Evolutionary conservation across 53 echinoderm and acorn worm species (phyloP).

Genomic region (Temnopleurus reevesii): DNA sequence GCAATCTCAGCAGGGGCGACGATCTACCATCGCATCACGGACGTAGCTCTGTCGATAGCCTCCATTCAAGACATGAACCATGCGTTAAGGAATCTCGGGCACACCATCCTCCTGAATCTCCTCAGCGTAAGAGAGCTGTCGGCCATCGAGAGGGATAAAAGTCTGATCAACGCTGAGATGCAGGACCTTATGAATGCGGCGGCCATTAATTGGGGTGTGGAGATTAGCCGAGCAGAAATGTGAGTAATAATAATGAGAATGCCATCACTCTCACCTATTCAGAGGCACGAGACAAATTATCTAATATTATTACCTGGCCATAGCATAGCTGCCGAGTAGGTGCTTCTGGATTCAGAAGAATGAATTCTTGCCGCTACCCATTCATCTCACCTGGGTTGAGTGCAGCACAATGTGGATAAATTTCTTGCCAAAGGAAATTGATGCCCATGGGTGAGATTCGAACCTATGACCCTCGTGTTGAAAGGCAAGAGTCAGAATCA

Average conservation of each 20-base stretch:
- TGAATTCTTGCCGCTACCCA: too few species aligned
- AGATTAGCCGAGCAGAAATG: conserved; percentile 93
- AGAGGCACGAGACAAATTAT: too few species aligned
- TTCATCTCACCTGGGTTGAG: too few species aligned
- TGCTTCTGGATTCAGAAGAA: too few species aligned
- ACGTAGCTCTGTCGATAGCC: conserved; percentile 80
- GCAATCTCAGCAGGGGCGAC: conserved; percentile 88
- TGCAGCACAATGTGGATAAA: too few species aligned
- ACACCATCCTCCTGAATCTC: conserved; percentile 79
- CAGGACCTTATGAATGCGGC: conserved; percentile 86
- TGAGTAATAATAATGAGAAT: conserved; percentile 76
- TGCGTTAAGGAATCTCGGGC: conserved; percentile 80
- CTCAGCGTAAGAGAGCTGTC: conserved; percentile 61
- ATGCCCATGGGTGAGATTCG: too few species aligned
- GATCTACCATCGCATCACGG: conserved; percentile 85
- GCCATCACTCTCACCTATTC: too few species aligned
- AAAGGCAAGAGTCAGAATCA: too few species aligned
- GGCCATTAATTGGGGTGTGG: conserved; percentile 90
- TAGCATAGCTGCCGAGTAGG: too few species aligned
- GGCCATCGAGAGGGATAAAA: conserved; percentile 73
- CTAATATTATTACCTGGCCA: too few species aligned
- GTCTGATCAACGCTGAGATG: conserved; percentile 61
- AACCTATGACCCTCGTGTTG: too few species aligned
- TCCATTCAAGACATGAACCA: conserved; percentile 95
- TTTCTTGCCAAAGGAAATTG: too few species aligned